Evolutionary conservation across 1,140 invertebrate species (phyloP).

Genomic region (Adelges cooleyi): DNA sequence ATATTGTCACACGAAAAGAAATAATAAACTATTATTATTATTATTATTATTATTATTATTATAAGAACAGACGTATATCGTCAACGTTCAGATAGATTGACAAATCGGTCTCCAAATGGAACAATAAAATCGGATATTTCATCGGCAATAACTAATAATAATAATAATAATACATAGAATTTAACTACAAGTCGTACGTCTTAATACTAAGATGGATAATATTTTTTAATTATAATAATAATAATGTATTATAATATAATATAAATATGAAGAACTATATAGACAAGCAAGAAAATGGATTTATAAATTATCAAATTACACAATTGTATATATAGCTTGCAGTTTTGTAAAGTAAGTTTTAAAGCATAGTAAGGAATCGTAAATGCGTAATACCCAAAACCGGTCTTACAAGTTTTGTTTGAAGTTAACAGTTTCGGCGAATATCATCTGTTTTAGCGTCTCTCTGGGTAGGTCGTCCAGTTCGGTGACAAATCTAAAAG

Average conservation of each 20-base stretch:
- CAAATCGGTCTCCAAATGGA: too few species aligned
- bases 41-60: too few species aligned
- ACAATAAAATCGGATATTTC: too few species aligned
- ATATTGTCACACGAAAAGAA: background rate
- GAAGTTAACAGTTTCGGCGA: conserved; percentile 79
- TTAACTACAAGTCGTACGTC: conserved; percentile 18
- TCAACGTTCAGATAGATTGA: too few species aligned
- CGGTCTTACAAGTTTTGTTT: conserved; percentile 39
- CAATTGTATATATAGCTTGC: background rate
- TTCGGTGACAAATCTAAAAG: conserved; percentile 97
- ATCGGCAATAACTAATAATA: background rate
- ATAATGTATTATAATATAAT: background rate
- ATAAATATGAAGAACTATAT: background rate
- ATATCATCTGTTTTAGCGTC: conserved; percentile 89
- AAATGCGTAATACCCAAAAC: conserved; percentile 21
- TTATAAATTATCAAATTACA: background rate
- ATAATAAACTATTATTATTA: too few species aligned
- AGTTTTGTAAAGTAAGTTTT: background rate
- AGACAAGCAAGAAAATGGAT: background rate
- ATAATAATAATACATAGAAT: conserved; percentile 16
- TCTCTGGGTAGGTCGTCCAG: conserved; percentile 97
- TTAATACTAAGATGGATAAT: conserved; percentile 4
- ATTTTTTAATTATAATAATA: background rate
- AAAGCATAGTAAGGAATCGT: background rate
- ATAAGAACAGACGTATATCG: too few species aligned